Percentiles rank a stretch among this genome's conserved stretches.
These are phyloP conservation scores for Pseudococcus jackbeardsleyi DNA, from an alignment of 2,888 invertebrate species.

Conservation along the genomic window DNA sequence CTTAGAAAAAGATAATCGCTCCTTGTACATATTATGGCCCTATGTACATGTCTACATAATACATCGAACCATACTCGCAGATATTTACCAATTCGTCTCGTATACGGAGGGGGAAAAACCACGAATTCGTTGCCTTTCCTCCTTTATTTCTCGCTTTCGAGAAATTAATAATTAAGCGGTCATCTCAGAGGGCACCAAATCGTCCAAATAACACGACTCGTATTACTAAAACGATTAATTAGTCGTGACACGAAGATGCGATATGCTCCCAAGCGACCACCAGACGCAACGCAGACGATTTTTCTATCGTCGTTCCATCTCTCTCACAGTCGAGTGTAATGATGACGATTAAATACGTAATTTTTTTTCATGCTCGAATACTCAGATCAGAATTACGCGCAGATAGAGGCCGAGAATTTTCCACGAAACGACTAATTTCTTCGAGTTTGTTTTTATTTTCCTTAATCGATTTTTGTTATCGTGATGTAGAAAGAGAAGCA, in stretches of 20 bases:
- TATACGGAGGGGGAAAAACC: background rate
- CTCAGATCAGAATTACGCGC: background rate
- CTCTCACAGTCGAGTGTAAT: background rate
- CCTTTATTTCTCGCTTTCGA: background rate
- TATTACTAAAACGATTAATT: slow-evolving; percentile 33
- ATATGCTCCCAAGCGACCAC: background rate
- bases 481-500: background rate
- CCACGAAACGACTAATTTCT: background rate
- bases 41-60: background rate
- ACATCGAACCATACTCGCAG: background rate
- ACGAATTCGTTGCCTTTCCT: background rate
- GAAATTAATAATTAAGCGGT: slow-evolving; percentile 2
- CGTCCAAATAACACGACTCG: slow-evolving; percentile 20
- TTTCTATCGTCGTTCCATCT: background rate
- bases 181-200: slow-evolving; percentile 6
- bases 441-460: background rate
- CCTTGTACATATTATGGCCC: background rate
- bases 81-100: background rate
- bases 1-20: slow-evolving; percentile 17
- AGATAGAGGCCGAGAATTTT: background rate
- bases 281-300: no score
- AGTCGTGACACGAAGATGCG: slow-evolving; percentile 7
- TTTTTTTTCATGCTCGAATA: background rate
- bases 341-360: slow-evolving; percentile 6
- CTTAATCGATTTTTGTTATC: background rate